A percentile compares a stretch with the other conserved stretches of the same genome.
Evolutionary conservation across 2,888 invertebrate species (phyloP).

Genomic region (Chrysotoxum bicinctum): DNA sequence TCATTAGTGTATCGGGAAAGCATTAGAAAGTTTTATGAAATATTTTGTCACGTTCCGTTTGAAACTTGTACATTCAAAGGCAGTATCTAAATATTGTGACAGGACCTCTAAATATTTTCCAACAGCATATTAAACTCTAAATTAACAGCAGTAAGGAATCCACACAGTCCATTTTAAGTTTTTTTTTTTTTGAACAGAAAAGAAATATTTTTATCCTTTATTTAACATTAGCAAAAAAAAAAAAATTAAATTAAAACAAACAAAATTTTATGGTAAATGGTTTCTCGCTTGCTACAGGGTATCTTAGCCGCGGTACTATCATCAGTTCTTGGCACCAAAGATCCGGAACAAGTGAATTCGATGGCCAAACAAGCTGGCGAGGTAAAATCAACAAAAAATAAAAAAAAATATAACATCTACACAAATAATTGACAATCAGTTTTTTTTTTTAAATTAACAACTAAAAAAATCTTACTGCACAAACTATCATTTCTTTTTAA

Average conservation of each 20-base stretch:
- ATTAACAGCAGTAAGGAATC: neutral
- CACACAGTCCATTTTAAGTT: slow-evolving; percentile 37
- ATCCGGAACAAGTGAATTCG: slow-evolving; percentile 95
- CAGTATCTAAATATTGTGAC: no score
- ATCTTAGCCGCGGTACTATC: slow-evolving; percentile 95
- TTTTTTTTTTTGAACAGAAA: slow-evolving; percentile 5
- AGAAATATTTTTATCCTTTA: slow-evolving; percentile 17
- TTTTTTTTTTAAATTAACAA: slow-evolving; percentile 46
- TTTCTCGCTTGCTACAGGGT: slow-evolving; percentile 87
- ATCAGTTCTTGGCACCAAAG: slow-evolving; percentile 94
- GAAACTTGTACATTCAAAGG: no score
- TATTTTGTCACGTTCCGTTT: no score
- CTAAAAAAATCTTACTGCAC: slow-evolving; percentile 56
- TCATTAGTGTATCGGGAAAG: no score
- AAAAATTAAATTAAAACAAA: slow-evolving; percentile 35
- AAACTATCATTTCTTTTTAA: slow-evolving; percentile 29
- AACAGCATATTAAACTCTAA: no score
- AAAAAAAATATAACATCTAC: slow-evolving; percentile 45
- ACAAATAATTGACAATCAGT: slow-evolving; percentile 21
- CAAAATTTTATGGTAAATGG: slow-evolving; percentile 74
- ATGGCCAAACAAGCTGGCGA: slow-evolving; percentile 97
- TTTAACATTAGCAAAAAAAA: slow-evolving; percentile 43
- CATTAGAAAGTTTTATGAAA: no score
- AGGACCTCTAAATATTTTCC: no score
- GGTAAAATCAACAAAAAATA: slow-evolving; percentile 85